phyloP scores from a whole-genome alignment of 2,888 invertebrate genomes.

The Scaptomyza polygonia region DNA sequence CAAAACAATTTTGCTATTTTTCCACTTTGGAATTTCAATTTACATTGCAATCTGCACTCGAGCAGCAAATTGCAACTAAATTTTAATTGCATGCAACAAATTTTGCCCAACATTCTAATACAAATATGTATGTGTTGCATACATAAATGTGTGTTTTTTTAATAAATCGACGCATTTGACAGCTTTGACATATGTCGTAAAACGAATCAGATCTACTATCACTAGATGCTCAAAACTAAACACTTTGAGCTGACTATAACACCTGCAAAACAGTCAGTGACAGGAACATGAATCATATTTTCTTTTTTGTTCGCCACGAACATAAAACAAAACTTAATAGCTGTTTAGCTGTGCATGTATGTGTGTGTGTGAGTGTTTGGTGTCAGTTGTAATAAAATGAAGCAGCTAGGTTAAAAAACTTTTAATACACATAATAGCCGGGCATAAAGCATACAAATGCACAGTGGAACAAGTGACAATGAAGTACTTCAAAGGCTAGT shows the following conservation, averaged over 20 bases:
- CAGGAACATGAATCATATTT: conserved; percentile 63
- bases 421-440: conserved; percentile 78
- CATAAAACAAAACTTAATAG: conserved; percentile 79
- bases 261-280: conserved; percentile 41
- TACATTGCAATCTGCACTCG: conserved; percentile 42
- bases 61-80: conserved; percentile 42
- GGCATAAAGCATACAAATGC: conserved; percentile 52
- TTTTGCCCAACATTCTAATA: conserved; percentile 16
- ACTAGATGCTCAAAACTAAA: conserved; percentile 4
- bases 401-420: conserved; percentile 70
- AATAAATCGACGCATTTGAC: conserved; percentile 8
- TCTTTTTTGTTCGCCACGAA: conserved; percentile 28
- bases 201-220: not conserved
- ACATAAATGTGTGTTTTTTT: not conserved
- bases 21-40: conserved; percentile 58
- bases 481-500: not conserved
- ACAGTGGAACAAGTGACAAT: conserved; percentile 13
- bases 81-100: conserved; percentile 69
- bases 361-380: conserved; percentile 26
- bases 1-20: conserved; percentile 50
- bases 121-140: not conserved
- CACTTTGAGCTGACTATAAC: conserved; percentile 29
- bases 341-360: conserved; percentile 35
- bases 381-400: conserved; percentile 77
- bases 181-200: conserved; percentile 3